A percentile compares a stretch with the other conserved stretches of the same genome.
Evolutionary conservation across 2,113 vertebrate species (phyloP).

Genomic region (Falcunculus frontatus): DNA sequence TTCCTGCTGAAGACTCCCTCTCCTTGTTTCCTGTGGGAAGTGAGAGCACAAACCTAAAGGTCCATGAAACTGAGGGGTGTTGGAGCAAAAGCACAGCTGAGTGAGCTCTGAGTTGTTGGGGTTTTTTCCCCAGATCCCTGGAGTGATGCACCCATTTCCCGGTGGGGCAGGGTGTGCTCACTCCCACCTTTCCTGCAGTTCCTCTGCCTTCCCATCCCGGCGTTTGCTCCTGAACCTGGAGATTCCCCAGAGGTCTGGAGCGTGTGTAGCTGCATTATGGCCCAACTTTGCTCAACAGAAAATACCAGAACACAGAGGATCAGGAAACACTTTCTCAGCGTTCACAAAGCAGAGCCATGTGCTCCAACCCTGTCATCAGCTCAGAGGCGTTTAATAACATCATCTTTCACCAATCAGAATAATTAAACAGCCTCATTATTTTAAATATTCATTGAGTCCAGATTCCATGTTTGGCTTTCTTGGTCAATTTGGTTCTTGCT

Average conservation of each 20-base stretch:
- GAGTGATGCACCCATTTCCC: not conserved
- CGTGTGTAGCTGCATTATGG: not conserved
- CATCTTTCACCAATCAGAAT: constrained; percentile 57
- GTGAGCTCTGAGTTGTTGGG: not conserved
- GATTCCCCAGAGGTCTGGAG: not conserved
- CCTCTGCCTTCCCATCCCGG: not conserved
- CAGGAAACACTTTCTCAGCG: not conserved
- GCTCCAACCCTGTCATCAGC: constrained; percentile 15
- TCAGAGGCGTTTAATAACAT: constrained; percentile 19
- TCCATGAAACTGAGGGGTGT: not conserved
- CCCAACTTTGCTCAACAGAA: not conserved
- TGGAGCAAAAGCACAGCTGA: not conserved
- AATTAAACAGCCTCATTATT: constrained; percentile 63
- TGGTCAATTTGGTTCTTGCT: constrained; percentile 63
- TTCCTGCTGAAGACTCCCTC: not conserved
- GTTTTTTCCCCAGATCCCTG: not conserved
- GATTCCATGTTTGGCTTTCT: constrained; percentile 56
- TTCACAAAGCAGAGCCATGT: not conserved
- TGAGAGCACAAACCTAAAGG: not conserved
- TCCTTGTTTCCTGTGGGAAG: not conserved
- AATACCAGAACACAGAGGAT: not conserved
- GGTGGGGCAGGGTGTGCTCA: not conserved
- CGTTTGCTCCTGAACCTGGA: not conserved
- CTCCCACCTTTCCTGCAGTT: not conserved
- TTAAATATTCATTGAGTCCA: constrained; percentile 47